Percentiles rank a stretch among this genome's conserved stretches.
phyloP scores from a whole-genome alignment of 2,888 invertebrate species.

The Didymodactylos carnosus region DNA sequence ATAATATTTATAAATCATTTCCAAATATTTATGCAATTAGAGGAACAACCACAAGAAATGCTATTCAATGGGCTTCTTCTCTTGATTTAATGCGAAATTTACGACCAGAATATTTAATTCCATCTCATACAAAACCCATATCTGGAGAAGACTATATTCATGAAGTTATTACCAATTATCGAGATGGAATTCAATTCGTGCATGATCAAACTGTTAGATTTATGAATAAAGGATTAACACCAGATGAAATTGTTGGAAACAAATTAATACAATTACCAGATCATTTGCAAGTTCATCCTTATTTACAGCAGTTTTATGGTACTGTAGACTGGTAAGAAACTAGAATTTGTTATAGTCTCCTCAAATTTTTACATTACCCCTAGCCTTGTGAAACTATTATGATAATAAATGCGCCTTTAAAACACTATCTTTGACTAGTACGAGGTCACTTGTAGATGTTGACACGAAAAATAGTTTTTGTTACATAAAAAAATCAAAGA shows the following conservation, averaged over 20 bases:
- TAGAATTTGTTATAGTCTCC: slow-evolving; percentile 19
- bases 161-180: slow-evolving; percentile 19
- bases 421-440: too few relatives aligned
- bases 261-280: slow-evolving; percentile 19
- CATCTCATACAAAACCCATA: slow-evolving; percentile 24
- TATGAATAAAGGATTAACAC: slow-evolving; percentile 24
- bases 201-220: slow-evolving; percentile 25
- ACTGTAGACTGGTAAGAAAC: slow-evolving; percentile 24
- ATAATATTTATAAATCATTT: slow-evolving; percentile 24
- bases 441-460: too few relatives aligned
- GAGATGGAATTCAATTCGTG: slow-evolving; percentile 25
- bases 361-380: too few relatives aligned
- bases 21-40: slow-evolving; percentile 28
- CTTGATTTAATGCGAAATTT: slow-evolving; percentile 23
- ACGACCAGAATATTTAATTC: slow-evolving; percentile 21
- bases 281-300: slow-evolving; percentile 19
- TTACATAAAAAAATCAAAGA: too few relatives aligned
- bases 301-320: slow-evolving; percentile 24
- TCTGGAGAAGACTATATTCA: slow-evolving; percentile 17
- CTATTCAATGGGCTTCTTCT: slow-evolving; percentile 22
- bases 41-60: slow-evolving; percentile 21
- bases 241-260: slow-evolving; percentile 22
- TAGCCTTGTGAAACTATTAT: too few relatives aligned
- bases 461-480: too few relatives aligned
- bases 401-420: too few relatives aligned